Conservation (phyloP, 2,113 vertebrate genomes). For the Phocoena sinus region DNA sequence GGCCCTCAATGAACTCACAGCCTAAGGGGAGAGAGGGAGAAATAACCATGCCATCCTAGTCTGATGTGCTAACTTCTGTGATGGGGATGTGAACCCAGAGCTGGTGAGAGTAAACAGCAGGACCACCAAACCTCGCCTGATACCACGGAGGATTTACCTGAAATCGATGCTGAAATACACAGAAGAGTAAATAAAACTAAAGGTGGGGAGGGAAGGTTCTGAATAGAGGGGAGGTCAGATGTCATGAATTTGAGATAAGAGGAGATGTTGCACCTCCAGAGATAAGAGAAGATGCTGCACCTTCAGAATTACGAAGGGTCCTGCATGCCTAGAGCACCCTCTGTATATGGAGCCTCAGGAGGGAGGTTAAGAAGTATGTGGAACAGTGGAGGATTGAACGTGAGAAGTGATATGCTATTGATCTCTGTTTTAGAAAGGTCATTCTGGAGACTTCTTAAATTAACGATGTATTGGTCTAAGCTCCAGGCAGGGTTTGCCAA, state of each 20-base stretch:
- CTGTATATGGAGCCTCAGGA: fast-evolving
- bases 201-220: fast-evolving
- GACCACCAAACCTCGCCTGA: no score
- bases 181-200: neutral
- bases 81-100: no score
- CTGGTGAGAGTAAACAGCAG: neutral
- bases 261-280: neutral
- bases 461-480: neutral
- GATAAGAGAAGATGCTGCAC: no score
- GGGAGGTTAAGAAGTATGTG: neutral
- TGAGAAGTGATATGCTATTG: neutral
- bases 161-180: neutral
- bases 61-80: neutral
- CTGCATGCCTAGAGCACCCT: fast-evolving
- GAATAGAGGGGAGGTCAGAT: neutral
- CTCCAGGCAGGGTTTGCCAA: neutral
- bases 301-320: neutral
- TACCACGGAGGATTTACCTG: neutral
- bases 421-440: neutral
- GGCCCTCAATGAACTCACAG: neutral
- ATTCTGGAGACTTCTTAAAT: neutral
- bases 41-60: neutral
- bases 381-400: neutral
- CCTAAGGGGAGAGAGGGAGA: neutral
- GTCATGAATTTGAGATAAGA: neutral